Evolutionary conservation across 2,797 vertebrate species (phyloP).

Genomic region (Tamandua tetradactyla): DNA sequence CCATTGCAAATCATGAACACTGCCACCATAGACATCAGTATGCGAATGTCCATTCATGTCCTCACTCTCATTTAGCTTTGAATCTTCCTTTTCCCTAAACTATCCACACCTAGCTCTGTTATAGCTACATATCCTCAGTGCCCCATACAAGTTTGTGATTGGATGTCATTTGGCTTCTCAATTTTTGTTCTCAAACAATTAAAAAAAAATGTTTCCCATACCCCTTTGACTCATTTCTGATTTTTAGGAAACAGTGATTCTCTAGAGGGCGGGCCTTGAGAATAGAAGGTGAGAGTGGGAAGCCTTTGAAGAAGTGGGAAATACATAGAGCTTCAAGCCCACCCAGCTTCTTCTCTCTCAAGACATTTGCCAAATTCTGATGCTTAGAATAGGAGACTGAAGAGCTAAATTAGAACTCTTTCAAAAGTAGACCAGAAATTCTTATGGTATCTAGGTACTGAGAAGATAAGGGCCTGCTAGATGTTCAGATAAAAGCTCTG

Average conservation of each 20-base stretch:
- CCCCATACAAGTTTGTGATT: background rate
- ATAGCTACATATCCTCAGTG: background rate
- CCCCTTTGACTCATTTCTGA: background rate
- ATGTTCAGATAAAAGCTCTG: background rate
- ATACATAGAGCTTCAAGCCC: background rate
- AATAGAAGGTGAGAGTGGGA: background rate
- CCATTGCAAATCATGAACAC: no score
- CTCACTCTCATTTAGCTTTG: background rate
- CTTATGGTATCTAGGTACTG: background rate
- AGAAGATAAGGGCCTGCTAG: background rate
- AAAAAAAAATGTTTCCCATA: background rate
- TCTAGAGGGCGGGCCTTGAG: background rate
- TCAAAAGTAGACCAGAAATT: background rate
- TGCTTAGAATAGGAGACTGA: background rate
- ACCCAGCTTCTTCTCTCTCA: background rate
- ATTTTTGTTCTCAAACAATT: slow-evolving; percentile 5
- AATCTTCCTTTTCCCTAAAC: background rate
- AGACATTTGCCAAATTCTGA: background rate
- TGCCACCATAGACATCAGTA: no score
- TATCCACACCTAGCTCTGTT: background rate
- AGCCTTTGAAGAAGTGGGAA: background rate
- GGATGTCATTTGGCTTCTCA: background rate
- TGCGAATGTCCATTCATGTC: no score
- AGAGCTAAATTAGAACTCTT: background rate
- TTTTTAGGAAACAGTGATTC: background rate